Percentiles rank a stretch among this genome's conserved stretches.
These are phyloP conservation scores for Oncopodura yosiiana DNA, from an alignment of 1,140 invertebrate genomes.

Conservation along the genomic window DNA sequence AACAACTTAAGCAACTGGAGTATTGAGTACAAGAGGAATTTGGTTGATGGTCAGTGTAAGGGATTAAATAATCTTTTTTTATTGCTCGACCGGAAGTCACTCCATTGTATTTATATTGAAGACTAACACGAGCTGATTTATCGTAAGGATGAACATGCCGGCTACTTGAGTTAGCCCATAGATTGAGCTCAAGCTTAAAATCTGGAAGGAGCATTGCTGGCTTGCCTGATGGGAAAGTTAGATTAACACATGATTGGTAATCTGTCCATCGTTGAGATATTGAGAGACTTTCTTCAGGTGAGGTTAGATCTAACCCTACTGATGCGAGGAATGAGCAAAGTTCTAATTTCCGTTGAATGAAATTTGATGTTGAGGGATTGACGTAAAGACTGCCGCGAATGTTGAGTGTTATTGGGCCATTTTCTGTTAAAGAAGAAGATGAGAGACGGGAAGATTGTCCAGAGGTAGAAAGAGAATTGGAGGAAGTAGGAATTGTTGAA, in stretches of 20 bases:
- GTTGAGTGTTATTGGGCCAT: conserved; percentile 4
- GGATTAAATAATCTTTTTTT: conserved; percentile 25
- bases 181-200: conserved; percentile 34
- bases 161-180: conserved; percentile 15
- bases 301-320: conserved; percentile 24
- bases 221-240: conserved; percentile 48
- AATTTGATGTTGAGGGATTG: neutral
- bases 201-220: conserved; percentile 45
- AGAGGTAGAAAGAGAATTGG: conserved; percentile 4
- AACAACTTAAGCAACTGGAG: conserved; percentile 73
- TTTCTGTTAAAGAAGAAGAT: neutral
- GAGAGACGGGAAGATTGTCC: neutral
- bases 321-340: conserved; percentile 25
- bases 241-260: conserved; percentile 24
- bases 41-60: conserved; percentile 6
- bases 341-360: conserved; percentile 28
- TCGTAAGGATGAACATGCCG: neutral
- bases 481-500: conserved; percentile 31
- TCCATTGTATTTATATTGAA: conserved; percentile 11
- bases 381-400: conserved; percentile 21
- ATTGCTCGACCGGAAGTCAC: neutral
- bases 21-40: conserved; percentile 63
- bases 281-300: conserved; percentile 16
- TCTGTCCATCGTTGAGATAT: conserved; percentile 15
- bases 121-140: conserved; percentile 16